Percentiles rank a stretch among this genome's conserved stretches.
phyloP scores from a whole-genome alignment of 2,113 vertebrate species.

The Perca fluviatilis region DNA sequence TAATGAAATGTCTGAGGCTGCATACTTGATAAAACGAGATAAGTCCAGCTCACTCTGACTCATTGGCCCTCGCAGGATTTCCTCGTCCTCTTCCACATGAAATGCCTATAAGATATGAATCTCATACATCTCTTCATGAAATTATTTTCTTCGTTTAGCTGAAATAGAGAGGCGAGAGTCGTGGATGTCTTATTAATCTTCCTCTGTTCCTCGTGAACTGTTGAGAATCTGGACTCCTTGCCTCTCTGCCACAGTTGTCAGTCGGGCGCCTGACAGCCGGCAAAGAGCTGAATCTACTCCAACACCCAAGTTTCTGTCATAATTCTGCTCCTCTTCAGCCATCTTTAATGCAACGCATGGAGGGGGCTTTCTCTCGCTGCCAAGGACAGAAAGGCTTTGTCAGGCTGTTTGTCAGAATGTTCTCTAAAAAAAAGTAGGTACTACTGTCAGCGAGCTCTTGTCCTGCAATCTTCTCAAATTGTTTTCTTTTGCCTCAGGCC shows the following conservation, averaged over 20 bases:
- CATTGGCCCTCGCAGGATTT: constrained; percentile 57
- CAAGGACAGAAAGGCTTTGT: constrained; percentile 69
- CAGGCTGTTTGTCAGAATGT: constrained; percentile 55
- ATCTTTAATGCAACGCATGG: constrained; percentile 47
- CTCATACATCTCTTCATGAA: constrained; percentile 29
- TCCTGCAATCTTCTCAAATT: constrained; percentile 57
- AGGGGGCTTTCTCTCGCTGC: constrained; percentile 54
- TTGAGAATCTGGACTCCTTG: constrained; percentile 50
- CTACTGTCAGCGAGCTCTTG: constrained; percentile 26
- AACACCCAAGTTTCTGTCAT: constrained; percentile 53
- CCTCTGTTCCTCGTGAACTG: constrained; percentile 33
- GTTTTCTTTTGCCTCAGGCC: constrained; percentile 43
- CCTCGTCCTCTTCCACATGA: constrained; percentile 53
- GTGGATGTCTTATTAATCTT: constrained; percentile 33
- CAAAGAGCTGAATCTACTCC: constrained; percentile 53
- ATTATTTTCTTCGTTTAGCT: constrained; percentile 34
- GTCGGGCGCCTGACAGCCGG: constrained; percentile 51
- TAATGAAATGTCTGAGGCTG: constrained; percentile 69
- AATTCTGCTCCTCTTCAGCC: constrained; percentile 62
- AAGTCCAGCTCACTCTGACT: constrained; percentile 65
- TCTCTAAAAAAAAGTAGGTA: constrained; percentile 27
- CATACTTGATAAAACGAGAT: constrained; percentile 65
- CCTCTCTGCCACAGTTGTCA: constrained; percentile 53
- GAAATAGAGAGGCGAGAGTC: constrained; percentile 32
- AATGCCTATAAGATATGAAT: constrained; percentile 30